Evolutionary conservation across 2,113 vertebrate genomes (phyloP).

Genomic region (Rissa tridactyla): DNA sequence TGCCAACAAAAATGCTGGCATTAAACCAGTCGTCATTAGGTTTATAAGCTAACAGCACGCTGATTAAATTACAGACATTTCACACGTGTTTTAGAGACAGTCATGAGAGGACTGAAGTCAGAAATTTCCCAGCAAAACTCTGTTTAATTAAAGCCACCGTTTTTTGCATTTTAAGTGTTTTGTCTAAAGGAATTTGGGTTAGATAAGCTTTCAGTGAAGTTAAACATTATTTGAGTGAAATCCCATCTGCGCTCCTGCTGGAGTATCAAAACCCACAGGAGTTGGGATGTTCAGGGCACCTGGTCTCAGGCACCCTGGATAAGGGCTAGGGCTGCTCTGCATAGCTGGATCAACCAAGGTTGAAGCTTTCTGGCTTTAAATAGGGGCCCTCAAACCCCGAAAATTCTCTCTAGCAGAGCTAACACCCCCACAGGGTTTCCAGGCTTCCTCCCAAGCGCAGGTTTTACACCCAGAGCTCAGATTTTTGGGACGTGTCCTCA

Average conservation of each 20-base stretch:
- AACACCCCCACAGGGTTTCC: neutral
- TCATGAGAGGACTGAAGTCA: neutral
- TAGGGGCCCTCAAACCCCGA: rapidly evolving
- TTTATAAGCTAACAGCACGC: neutral
- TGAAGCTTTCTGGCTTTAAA: neutral
- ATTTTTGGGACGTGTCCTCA: neutral
- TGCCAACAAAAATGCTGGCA: neutral
- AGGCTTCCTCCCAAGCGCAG: neutral
- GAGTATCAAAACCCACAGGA: neutral
- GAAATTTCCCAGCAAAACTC: neutral
- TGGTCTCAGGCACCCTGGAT: neutral
- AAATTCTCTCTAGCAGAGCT: neutral
- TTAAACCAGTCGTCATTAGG: neutral
- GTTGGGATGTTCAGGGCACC: rapidly evolving
- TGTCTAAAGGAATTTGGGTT: neutral
- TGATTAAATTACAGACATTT: neutral
- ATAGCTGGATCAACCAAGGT: rapidly evolving
- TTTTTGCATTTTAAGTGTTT: neutral
- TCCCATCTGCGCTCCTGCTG: neutral
- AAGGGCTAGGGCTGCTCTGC: neutral
- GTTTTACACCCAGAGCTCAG: neutral
- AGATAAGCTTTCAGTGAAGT: neutral
- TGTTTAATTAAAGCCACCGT: neutral
- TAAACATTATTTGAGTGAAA: neutral
- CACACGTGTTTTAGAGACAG: neutral